These are phyloP conservation scores for Peromyscus maniculatus DNA, from an alignment of 2,113 vertebrate genomes.

Conservation along the genomic window DNA sequence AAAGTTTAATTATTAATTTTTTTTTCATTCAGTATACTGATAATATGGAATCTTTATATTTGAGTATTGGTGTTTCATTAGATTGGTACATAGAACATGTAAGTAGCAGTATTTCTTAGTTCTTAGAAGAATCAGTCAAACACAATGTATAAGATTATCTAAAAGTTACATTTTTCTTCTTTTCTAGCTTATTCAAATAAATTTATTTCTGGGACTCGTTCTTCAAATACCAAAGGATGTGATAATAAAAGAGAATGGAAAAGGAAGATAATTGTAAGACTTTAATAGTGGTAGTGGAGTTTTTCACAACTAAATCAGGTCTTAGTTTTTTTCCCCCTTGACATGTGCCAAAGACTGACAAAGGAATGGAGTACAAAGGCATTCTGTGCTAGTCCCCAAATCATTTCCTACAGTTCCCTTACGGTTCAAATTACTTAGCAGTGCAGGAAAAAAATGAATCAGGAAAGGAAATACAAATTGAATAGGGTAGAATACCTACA, in stretches of 20 bases:
- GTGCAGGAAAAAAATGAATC: background rate
- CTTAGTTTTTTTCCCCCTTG: constrained; percentile 46
- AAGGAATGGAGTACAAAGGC: constrained; percentile 40
- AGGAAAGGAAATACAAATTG: background rate
- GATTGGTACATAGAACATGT: background rate
- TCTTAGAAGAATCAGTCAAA: background rate
- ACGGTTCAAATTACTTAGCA: constrained; percentile 67
- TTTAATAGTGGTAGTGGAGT: constrained; percentile 50
- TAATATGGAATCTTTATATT: background rate
- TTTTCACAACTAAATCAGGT: constrained; percentile 60
- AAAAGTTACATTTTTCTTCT: constrained; percentile 39
- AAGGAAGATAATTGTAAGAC: constrained; percentile 24
- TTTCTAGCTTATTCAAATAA: background rate
- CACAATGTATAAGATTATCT: background rate
- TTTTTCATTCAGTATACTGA: background rate
- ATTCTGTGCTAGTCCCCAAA: background rate
- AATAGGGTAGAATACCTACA: background rate
- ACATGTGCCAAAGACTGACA: constrained; percentile 44
- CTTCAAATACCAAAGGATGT: constrained; percentile 15
- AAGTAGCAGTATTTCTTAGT: background rate
- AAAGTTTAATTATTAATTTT: background rate
- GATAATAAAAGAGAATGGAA: constrained; percentile 26
- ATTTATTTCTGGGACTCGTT: constrained; percentile 8
- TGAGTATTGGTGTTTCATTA: background rate
- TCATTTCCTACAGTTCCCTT: constrained; percentile 45